phyloP scores from a whole-genome alignment of 2,888 invertebrate genomes.

The Thera obeliscata region DNA sequence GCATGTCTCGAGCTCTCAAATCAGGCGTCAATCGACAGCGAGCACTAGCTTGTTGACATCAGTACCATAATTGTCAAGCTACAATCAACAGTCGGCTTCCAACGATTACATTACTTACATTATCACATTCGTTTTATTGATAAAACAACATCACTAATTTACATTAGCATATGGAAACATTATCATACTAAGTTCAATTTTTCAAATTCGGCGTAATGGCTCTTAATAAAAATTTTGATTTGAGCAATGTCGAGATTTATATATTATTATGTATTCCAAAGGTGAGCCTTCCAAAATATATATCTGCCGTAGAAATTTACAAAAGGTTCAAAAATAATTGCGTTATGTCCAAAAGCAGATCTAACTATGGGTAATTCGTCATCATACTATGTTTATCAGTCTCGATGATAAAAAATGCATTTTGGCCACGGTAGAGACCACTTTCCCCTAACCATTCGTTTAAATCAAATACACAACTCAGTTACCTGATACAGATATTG shows the following conservation, averaged over 20 bases:
- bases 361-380: slow-evolving; percentile 75
- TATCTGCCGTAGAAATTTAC: slow-evolving; percentile 72
- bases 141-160: slow-evolving; percentile 69
- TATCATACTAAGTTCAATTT: slow-evolving; percentile 69
- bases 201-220: slow-evolving; percentile 76
- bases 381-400: slow-evolving; percentile 81
- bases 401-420: slow-evolving; percentile 80
- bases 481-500: slow-evolving; percentile 73
- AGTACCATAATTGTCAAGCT: slow-evolving; percentile 65
- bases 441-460: slow-evolving; percentile 32
- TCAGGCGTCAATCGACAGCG: neutral
- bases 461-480: slow-evolving; percentile 47
- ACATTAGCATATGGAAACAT: slow-evolving; percentile 72
- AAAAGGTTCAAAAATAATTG: slow-evolving; percentile 77
- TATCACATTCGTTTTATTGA: slow-evolving; percentile 79
- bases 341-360: slow-evolving; percentile 76
- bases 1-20: neutral
- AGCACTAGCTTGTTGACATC: slow-evolving; percentile 33
- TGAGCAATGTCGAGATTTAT: slow-evolving; percentile 79
- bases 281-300: slow-evolving; percentile 81
- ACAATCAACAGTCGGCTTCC: slow-evolving; percentile 62
- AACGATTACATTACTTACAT: slow-evolving; percentile 66
- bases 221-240: slow-evolving; percentile 77
- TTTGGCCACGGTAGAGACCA: slow-evolving; percentile 72
- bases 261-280: slow-evolving; percentile 74